phyloP scores from a whole-genome alignment of 2,797 vertebrate species.

The Halcyon badia region DNA sequence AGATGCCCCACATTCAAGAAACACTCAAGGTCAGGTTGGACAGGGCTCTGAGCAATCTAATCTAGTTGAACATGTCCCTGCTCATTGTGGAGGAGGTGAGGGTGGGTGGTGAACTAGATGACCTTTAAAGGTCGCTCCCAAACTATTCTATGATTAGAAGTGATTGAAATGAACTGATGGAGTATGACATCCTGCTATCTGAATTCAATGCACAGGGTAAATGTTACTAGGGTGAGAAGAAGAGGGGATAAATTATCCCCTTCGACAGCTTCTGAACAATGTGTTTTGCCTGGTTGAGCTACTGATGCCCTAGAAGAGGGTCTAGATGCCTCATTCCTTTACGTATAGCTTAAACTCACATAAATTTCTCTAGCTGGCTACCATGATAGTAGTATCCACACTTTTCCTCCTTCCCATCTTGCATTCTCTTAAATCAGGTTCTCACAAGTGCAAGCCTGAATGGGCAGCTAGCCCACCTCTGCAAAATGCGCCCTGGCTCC shows the following conservation, averaged over 20 bases:
- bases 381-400: not conserved
- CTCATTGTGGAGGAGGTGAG: not conserved
- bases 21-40: too few species aligned
- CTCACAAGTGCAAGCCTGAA: not conserved
- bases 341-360: not conserved
- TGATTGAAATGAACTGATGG: slow-evolving; percentile 51
- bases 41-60: not conserved
- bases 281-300: not conserved
- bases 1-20: too few species aligned
- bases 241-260: slow-evolving; percentile 15
- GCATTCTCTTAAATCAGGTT: not conserved
- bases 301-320: not conserved
- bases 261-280: slow-evolving; percentile 50
- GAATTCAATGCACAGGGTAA: slow-evolving; percentile 64
- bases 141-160: not conserved
- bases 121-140: not conserved
- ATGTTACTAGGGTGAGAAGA: not conserved
- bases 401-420: not conserved
- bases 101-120: not conserved
- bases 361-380: not conserved
- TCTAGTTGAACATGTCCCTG: not conserved
- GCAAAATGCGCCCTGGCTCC: not conserved
- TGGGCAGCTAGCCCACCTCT: not conserved
- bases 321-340: not conserved
- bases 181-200: slow-evolving; percentile 17